Evolutionary conservation across 1,140 invertebrate genomes (phyloP).

Genomic region (Diachasma alloeum): DNA sequence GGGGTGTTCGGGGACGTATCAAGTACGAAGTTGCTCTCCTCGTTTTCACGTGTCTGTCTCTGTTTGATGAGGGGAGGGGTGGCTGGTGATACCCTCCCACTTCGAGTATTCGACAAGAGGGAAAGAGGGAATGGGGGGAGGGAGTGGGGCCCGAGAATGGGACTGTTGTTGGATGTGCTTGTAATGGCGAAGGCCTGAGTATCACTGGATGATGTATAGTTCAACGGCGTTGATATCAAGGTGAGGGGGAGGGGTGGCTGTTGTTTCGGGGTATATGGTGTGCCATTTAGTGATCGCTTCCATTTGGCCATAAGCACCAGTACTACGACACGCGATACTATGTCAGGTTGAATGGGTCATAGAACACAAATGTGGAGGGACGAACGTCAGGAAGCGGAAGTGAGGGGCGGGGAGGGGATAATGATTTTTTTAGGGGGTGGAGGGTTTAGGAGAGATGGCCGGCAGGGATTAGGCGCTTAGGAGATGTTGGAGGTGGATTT

Average conservation of each 20-base stretch:
- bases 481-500: no score
- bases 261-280: constrained; percentile 4
- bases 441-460: neutral
- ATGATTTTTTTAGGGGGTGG: neutral
- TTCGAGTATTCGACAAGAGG: no score
- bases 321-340: constrained; percentile 11
- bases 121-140: neutral
- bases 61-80: neutral
- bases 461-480: neutral
- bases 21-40: neutral
- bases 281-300: constrained; percentile 23
- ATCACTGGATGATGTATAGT: constrained; percentile 27
- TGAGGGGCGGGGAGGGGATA: neutral
- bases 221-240: constrained; percentile 16
- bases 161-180: neutral
- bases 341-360: neutral
- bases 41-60: neutral
- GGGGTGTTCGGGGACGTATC: neutral
- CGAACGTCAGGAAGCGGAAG: neutral
- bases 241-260: neutral
- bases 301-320: neutral
- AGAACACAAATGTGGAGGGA: neutral
- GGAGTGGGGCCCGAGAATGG: neutral
- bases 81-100: neutral
- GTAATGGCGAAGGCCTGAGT: constrained; percentile 3